Conservation (phyloP, 30 jellyfish, hydroid and myxozoan species). For the Turritopsis dohrnii region DNA sequence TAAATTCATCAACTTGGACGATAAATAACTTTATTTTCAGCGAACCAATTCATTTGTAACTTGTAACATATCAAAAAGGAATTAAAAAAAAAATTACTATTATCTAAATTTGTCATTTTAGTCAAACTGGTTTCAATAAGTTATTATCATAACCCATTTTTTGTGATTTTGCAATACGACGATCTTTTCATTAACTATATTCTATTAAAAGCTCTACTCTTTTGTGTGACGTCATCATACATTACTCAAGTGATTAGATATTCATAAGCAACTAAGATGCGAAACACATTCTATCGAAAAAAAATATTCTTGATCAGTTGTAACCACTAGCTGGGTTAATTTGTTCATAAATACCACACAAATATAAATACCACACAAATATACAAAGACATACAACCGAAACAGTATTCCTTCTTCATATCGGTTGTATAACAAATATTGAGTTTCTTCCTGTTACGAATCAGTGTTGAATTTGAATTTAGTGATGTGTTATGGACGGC, state of each 20-base stretch:
- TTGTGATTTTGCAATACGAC: not conserved
- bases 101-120: not conserved
- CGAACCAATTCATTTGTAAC: not conserved
- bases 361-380: too few species aligned
- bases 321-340: too few species aligned
- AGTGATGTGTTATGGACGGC: not conserved
- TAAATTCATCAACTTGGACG: not conserved
- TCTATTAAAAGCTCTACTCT: not conserved
- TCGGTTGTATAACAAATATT: too few species aligned
- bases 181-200: not conserved
- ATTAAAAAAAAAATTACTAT: too few species aligned
- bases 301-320: not conserved
- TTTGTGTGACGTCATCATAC: too few species aligned
- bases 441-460: not conserved
- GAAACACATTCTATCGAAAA: not conserved
- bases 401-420: too few species aligned
- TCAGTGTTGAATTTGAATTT: not conserved
- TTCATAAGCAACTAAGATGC: not conserved
- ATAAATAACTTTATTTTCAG: not conserved
- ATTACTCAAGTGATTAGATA: not conserved
- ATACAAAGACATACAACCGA: too few species aligned
- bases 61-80: not conserved
- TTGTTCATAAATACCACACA: too few species aligned
- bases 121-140: not conserved
- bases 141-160: not conserved